These are phyloP conservation scores for Staurois parvus DNA, from an alignment of 2,797 vertebrate genomes.

Conservation along the genomic window DNA sequence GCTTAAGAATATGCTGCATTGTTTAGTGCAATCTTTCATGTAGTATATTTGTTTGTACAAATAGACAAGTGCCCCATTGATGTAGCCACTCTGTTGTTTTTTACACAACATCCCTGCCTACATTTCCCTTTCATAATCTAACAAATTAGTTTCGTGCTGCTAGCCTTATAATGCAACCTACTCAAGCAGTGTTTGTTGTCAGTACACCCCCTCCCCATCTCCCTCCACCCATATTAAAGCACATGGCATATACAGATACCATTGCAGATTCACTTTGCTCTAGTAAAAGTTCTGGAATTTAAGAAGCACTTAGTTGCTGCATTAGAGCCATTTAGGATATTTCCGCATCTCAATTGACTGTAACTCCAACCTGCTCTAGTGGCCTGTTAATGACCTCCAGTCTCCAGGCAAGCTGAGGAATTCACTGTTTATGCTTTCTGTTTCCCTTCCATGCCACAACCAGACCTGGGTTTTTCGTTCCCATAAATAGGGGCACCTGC, in stretches of 20 bases:
- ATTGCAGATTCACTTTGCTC: slow-evolving; percentile 77
- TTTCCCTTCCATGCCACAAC: slow-evolving; percentile 75
- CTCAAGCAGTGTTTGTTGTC: slow-evolving; percentile 68
- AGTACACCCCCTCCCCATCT: slow-evolving; percentile 57
- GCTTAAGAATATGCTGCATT: not conserved
- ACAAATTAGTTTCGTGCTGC: slow-evolving; percentile 72
- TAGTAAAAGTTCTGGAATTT: slow-evolving; percentile 87
- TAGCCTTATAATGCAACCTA: slow-evolving; percentile 67
- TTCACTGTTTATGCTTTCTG: slow-evolving; percentile 78
- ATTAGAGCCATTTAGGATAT: slow-evolving; percentile 85
- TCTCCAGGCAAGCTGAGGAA: slow-evolving; percentile 80
- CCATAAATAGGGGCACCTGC: not conserved
- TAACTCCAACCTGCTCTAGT: slow-evolving; percentile 85
- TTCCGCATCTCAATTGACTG: slow-evolving; percentile 84
- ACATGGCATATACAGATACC: slow-evolving; percentile 73
- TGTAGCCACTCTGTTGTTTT: slow-evolving; percentile 60
- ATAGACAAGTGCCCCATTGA: not conserved
- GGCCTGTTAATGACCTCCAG: slow-evolving; percentile 87
- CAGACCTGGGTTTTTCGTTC: slow-evolving; percentile 70
- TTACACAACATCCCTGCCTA: slow-evolving; percentile 29
- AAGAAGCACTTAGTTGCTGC: slow-evolving; percentile 88
- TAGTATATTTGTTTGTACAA: not conserved
- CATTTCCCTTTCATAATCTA: slow-evolving; percentile 60
- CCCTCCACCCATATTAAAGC: slow-evolving; percentile 37
- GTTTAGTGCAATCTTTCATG: not conserved